These are phyloP conservation scores for Elgonia sp. DNA, from an alignment of 2,888 invertebrate genomes.

Conservation along the genomic window DNA sequence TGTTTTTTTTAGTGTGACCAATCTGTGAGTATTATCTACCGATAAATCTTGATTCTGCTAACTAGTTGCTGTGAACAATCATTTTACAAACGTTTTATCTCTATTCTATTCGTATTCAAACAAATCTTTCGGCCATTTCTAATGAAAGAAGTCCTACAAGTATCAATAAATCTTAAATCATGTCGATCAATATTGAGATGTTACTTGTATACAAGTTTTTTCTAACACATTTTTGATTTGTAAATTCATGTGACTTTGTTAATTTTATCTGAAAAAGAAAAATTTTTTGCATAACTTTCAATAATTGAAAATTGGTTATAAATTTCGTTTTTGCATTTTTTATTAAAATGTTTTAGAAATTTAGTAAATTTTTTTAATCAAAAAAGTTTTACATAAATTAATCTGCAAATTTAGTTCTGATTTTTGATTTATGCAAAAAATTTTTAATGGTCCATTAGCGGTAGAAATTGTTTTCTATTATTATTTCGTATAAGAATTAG, in stretches of 20 bases:
- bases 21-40: constrained; percentile 84
- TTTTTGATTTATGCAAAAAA: not conserved
- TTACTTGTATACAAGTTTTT: constrained; percentile 38
- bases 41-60: constrained; percentile 85
- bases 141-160: constrained; percentile 56
- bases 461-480: constrained; percentile 23
- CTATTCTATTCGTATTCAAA: constrained; percentile 57
- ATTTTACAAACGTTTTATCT: constrained; percentile 76
- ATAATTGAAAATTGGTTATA: no score
- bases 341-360: no score
- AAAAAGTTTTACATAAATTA: no score
- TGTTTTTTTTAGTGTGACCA: constrained; percentile 82
- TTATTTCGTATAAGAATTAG: constrained; percentile 36
- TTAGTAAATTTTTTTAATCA: no score
- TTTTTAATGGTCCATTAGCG: constrained; percentile 10
- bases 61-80: constrained; percentile 78
- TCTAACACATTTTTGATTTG: constrained; percentile 7
- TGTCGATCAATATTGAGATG: constrained; percentile 33
- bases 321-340: no score
- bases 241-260: not conserved
- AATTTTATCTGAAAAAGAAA: not conserved
- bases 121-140: constrained; percentile 45
- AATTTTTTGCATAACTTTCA: not conserved
- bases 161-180: constrained; percentile 62
- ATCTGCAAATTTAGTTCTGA: no score